Conservation (phyloP, 2,113 vertebrate species). For the Colius striatus region DNA sequence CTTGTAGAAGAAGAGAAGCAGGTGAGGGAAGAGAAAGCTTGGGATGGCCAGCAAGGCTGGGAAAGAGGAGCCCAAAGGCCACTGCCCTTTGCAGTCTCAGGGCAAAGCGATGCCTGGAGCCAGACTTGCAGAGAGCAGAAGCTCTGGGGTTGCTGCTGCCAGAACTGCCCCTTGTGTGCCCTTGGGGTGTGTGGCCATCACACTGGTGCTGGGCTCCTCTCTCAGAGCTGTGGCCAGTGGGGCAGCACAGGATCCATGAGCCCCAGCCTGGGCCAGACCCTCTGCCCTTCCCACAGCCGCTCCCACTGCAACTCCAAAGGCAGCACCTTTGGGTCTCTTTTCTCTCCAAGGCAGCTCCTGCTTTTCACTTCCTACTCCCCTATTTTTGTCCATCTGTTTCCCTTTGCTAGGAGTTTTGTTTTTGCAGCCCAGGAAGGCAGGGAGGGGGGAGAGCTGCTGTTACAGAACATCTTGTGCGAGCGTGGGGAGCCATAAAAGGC, state of each 20-base stretch:
- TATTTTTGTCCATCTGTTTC: background rate
- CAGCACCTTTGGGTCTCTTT: background rate
- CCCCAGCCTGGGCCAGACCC: background rate
- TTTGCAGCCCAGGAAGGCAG: background rate
- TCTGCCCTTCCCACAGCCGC: too few species aligned
- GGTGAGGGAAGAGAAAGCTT: background rate
- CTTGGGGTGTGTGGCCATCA: accelerated
- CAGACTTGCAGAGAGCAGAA: background rate
- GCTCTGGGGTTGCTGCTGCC: background rate
- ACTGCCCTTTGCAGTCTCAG: accelerated
- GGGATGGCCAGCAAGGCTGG: accelerated
- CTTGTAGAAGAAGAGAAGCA: background rate
- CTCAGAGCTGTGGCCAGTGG: accelerated
- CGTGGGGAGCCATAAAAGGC: constrained; percentile 63
- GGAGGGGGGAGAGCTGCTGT: background rate
- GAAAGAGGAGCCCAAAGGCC: accelerated
- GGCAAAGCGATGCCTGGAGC: accelerated
- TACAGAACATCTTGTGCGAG: constrained; percentile 31
- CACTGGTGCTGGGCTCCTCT: background rate
- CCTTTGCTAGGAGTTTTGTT: background rate
- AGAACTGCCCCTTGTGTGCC: background rate
- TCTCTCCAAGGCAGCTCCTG: background rate
- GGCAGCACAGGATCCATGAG: background rate
- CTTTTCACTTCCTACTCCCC: background rate
- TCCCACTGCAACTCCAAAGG: background rate